phyloP scores from a whole-genome alignment of 2,888 invertebrate species.

The Troides helena region DNA sequence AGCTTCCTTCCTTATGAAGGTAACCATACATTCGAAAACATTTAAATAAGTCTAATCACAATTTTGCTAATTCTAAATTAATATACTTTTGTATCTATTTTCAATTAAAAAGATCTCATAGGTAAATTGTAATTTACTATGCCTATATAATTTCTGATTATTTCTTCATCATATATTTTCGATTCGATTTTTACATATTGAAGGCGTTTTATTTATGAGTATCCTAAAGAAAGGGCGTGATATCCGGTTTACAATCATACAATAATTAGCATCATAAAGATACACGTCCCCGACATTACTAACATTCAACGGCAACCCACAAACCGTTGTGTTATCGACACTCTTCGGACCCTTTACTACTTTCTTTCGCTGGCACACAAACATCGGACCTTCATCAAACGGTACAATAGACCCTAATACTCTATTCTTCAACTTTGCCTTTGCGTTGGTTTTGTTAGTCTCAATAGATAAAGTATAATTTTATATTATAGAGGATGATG shows the following conservation, averaged over 20 bases:
- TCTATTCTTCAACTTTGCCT: not conserved
- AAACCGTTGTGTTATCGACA: conserved; percentile 26
- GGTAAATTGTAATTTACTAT: too few relatives aligned
- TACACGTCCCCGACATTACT: not conserved
- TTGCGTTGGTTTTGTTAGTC: not conserved
- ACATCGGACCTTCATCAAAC: conserved; percentile 36
- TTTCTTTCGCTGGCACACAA: conserved; percentile 42
- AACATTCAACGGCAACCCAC: not conserved
- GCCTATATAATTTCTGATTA: too few relatives aligned
- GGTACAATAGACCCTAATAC: conserved; percentile 28
- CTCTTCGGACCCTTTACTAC: conserved; percentile 38
- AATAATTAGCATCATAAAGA: conserved; percentile 5
- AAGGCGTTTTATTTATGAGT: too few relatives aligned
- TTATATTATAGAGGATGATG: not conserved
- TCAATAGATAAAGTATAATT: not conserved
- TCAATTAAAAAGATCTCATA: too few relatives aligned
- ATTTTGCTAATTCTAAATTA: too few relatives aligned
- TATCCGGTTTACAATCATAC: conserved; percentile 9
- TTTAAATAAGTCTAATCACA: too few relatives aligned
- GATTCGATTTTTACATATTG: too few relatives aligned
- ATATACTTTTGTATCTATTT: too few relatives aligned
- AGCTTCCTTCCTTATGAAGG: conserved; percentile 33
- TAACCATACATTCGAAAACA: too few relatives aligned
- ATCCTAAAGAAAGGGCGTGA: not conserved
- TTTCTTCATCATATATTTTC: too few relatives aligned